Conservation (phyloP, 2,888 invertebrate genomes). For the Galerucella nymphaeae region DNA sequence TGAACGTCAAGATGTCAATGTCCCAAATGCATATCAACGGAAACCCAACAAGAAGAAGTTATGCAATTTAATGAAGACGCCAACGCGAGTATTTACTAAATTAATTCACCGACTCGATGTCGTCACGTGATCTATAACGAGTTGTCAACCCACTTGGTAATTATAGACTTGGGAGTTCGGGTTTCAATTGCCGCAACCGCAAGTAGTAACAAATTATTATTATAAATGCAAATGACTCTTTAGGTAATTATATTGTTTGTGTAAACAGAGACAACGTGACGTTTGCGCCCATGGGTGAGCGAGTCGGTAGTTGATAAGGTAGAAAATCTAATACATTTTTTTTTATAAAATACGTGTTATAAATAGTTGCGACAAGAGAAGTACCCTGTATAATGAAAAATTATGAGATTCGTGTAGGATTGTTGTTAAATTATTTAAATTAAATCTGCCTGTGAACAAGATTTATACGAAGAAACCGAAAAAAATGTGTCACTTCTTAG, state of each 20-base stretch:
- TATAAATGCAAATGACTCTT: constrained; percentile 28
- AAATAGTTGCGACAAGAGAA: no score
- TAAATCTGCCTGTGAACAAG: constrained; percentile 15
- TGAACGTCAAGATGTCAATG: not conserved
- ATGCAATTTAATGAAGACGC: constrained; percentile 44
- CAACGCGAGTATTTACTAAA: constrained; percentile 40
- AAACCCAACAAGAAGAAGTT: constrained; percentile 23
- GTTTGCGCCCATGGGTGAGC: not conserved
- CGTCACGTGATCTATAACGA: constrained; percentile 18
- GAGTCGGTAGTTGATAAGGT: not conserved
- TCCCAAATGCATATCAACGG: constrained; percentile 34
- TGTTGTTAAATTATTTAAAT: constrained; percentile 12
- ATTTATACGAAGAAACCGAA: constrained; percentile 12
- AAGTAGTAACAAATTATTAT: constrained; percentile 29
- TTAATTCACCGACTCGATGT: constrained; percentile 21
- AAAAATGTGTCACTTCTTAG: constrained; percentile 18
- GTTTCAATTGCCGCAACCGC: constrained; percentile 27
- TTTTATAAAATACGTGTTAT: not conserved
- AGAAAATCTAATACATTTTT: not conserved
- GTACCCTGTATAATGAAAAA: constrained; percentile 11
- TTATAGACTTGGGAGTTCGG: constrained; percentile 28
- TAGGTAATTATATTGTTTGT: constrained; percentile 21
- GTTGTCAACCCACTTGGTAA: constrained; percentile 33
- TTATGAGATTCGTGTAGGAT: constrained; percentile 17
- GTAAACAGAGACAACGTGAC: constrained; percentile 3